phyloP scores from a whole-genome alignment of 1,140 invertebrate species.

The Eubasilissa regina region DNA sequence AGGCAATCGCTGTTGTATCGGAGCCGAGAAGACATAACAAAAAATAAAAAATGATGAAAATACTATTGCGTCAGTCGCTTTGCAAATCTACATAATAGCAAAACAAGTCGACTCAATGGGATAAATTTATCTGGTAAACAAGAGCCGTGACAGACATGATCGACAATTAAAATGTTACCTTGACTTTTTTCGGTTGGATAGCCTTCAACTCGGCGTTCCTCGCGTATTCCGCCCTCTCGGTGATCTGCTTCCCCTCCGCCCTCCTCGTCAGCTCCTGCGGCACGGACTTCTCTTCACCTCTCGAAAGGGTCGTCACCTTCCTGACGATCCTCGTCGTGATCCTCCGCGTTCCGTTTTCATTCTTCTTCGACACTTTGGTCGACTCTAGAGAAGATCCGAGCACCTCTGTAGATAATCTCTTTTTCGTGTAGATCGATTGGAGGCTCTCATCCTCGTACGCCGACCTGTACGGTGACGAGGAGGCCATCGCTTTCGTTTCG shows the following conservation, averaged over 20 bases:
- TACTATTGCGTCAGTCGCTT: too few species aligned
- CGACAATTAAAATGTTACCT: constrained; percentile 67
- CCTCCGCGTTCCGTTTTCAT: constrained; percentile 81
- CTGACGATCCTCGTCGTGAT: constrained; percentile 91
- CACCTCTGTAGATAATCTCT: constrained; percentile 87
- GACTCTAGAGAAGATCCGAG: constrained; percentile 87
- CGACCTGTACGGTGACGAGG: constrained; percentile 67
- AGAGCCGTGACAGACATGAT: too few species aligned
- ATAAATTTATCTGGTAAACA: too few species aligned
- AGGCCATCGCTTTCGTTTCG: constrained; percentile 64
- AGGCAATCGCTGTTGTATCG: too few species aligned
- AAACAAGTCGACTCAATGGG: too few species aligned
- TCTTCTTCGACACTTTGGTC: constrained; percentile 83
- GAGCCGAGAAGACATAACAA: too few species aligned
- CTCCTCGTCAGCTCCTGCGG: constrained; percentile 79
- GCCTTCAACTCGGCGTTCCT: constrained; percentile 70
- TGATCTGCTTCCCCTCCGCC: constrained; percentile 70
- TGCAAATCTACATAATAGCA: too few species aligned
- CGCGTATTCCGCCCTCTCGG: constrained; percentile 69
- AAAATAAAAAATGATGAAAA: too few species aligned
- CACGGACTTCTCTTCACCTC: constrained; percentile 86
- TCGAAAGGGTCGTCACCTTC: constrained; percentile 91
- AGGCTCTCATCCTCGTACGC: constrained; percentile 72
- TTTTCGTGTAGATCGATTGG: constrained; percentile 85
- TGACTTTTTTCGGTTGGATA: constrained; percentile 74